Evolutionary conservation across 2,113 vertebrate genomes (phyloP).

Genomic region (Galeopterus variegatus): DNA sequence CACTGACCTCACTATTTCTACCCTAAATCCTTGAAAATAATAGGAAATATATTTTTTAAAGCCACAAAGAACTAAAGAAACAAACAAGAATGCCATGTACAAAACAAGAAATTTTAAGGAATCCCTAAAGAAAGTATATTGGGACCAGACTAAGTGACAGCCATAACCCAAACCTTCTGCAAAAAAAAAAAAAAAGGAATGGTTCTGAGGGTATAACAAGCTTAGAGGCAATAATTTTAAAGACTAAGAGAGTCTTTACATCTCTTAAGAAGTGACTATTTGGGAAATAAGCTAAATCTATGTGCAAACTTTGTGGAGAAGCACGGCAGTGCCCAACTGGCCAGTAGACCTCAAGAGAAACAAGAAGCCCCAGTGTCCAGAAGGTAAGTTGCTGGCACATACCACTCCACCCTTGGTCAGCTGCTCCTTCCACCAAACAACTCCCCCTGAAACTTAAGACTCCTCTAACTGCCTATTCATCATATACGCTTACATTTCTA

Average conservation of each 20-base stretch:
- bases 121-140: slow-evolving; percentile 16
- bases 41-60: slow-evolving; percentile 1
- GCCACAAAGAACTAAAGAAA: not conserved
- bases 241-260: not conserved
- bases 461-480: not conserved
- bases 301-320: not conserved
- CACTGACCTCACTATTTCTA: not conserved
- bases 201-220: not conserved
- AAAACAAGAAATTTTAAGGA: slow-evolving; percentile 35
- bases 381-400: not conserved
- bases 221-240: not conserved
- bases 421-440: not conserved
- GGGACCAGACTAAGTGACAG: not conserved
- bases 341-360: not conserved
- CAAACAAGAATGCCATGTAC: not conserved
- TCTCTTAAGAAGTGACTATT: not conserved
- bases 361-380: not conserved
- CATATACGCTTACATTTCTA: not conserved
- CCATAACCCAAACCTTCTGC: not conserved
- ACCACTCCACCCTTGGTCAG: not conserved
- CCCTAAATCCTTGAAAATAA: slow-evolving; percentile 53
- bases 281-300: not conserved
- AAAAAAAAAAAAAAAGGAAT: not conserved
- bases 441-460: not conserved
- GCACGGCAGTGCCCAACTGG: not conserved